These are phyloP conservation scores for Plecotus auritus DNA, from an alignment of 2,113 vertebrate genomes.

Conservation along the genomic window DNA sequence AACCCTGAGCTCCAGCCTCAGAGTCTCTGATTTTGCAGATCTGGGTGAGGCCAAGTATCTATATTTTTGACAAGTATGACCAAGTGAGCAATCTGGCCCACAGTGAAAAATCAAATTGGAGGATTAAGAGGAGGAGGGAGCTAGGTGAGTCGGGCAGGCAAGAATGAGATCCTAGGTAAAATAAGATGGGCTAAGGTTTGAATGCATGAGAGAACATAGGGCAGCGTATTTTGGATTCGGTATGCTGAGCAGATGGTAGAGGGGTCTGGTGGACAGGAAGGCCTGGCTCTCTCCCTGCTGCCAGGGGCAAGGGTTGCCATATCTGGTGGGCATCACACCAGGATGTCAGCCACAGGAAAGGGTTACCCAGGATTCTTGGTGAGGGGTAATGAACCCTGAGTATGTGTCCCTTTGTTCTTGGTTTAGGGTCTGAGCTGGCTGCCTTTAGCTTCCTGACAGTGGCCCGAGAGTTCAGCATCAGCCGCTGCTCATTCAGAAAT, in stretches of 20 bases:
- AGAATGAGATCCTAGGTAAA: neutral
- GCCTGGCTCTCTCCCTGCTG: neutral
- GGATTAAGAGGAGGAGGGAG: neutral
- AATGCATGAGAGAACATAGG: neutral
- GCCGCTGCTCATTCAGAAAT: neutral
- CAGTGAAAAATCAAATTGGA: neutral
- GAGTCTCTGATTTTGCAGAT: neutral
- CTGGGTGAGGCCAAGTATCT: neutral
- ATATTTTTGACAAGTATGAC: neutral
- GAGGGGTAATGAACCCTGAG: neutral
- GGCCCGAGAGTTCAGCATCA: neutral
- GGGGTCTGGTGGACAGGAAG: neutral
- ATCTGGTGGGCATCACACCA: neutral
- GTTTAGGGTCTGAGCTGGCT: neutral
- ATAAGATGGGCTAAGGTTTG: neutral
- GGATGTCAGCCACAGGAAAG: neutral
- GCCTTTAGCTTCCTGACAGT: neutral
- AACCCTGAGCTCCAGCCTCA: neutral
- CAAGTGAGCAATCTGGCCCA: neutral
- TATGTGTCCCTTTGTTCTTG: neutral
- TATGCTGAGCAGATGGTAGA: neutral
- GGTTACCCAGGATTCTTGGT: neutral
- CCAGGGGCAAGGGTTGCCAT: neutral
- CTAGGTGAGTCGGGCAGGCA: neutral
- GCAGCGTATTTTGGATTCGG: neutral